A percentile compares a stretch with the other conserved stretches of the same genome.
Evolutionary conservation across 1,140 invertebrate species (phyloP).

Genomic region (Danaus plexippus): DNA sequence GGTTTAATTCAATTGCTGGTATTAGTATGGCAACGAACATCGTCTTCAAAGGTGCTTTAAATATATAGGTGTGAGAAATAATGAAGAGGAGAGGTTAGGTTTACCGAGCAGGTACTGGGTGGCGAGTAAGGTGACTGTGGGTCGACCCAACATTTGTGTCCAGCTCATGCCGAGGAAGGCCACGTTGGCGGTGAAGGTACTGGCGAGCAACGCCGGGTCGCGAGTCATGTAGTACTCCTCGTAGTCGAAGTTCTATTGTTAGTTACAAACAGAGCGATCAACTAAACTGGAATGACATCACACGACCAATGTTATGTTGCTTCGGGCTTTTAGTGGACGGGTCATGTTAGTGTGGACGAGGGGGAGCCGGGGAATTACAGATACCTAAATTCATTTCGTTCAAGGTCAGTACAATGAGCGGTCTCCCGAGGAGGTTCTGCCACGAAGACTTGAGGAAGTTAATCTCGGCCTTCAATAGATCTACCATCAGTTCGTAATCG

Average conservation of each 20-base stretch:
- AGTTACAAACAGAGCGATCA: slow-evolving; percentile 16
- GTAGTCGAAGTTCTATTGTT: slow-evolving; percentile 88
- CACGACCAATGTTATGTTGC: not conserved
- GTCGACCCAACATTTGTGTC: slow-evolving; percentile 91
- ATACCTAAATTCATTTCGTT: slow-evolving; percentile 94
- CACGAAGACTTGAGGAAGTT: slow-evolving; percentile 97
- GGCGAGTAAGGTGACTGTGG: slow-evolving; percentile 87
- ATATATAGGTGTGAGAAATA: too few species aligned
- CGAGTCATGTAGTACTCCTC: slow-evolving; percentile 94
- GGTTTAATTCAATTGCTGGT: too few species aligned
- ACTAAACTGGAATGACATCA: slow-evolving; percentile 30
- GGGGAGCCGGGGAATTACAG: slow-evolving; percentile 1
- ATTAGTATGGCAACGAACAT: too few species aligned
- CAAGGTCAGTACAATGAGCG: slow-evolving; percentile 90
- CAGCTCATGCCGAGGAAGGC: slow-evolving; percentile 95
- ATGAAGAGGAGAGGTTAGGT: slow-evolving; percentile 5
- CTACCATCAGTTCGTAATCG: slow-evolving; percentile 96
- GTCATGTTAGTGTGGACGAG: too few species aligned
- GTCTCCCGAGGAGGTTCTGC: slow-evolving; percentile 94
- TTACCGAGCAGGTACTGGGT: slow-evolving; percentile 87
- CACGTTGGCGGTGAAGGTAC: slow-evolving; percentile 89
- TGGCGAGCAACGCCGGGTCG: slow-evolving; percentile 89
- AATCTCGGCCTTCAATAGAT: slow-evolving; percentile 96
- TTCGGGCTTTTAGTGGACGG: too few species aligned
- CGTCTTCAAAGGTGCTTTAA: too few species aligned